These are phyloP conservation scores for Apis mellifera DNA, from an alignment of 1,140 invertebrate species.

Conservation along the genomic window DNA sequence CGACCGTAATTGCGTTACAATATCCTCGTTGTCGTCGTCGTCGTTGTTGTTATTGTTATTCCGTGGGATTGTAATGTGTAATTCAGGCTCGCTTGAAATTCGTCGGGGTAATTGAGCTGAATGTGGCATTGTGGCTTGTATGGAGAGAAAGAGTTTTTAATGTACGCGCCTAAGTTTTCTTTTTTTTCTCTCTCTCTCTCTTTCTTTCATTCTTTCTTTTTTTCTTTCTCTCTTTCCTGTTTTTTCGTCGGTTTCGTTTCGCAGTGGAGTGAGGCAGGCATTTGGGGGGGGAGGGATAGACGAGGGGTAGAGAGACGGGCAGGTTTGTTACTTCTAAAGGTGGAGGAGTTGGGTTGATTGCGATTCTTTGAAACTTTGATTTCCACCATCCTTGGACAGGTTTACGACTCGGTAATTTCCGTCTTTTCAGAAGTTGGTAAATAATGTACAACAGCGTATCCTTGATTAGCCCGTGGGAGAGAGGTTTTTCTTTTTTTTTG, in stretches of 20 bases:
- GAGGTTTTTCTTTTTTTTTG: too few species aligned
- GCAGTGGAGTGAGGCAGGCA: too few species aligned
- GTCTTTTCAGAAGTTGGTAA: neutral
- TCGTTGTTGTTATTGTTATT: conserved; percentile 16
- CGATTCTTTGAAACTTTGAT: conserved; percentile 18
- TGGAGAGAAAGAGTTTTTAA: neutral
- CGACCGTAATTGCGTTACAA: conserved; percentile 25
- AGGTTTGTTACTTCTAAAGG: neutral
- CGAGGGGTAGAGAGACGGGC: neutral
- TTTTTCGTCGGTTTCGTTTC: neutral
- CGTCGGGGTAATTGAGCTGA: conserved; percentile 27
- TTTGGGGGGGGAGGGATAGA: neutral
- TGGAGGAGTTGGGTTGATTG: neutral
- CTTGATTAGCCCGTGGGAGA: too few species aligned
- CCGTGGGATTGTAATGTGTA: neutral
- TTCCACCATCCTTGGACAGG: neutral
- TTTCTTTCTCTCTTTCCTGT: neutral
- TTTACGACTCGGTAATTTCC: conserved; percentile 2
- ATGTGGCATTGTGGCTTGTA: conserved; percentile 8
- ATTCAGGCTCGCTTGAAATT: conserved; percentile 9
- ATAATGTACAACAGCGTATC: too few species aligned
- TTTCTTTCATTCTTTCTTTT: neutral
- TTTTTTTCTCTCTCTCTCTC: neutral
- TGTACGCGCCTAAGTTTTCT: neutral
- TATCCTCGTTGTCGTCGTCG: conserved; percentile 1